These are phyloP conservation scores for Drosophila tani DNA, from an alignment of 1,140 invertebrate genomes.

Conservation along the genomic window DNA sequence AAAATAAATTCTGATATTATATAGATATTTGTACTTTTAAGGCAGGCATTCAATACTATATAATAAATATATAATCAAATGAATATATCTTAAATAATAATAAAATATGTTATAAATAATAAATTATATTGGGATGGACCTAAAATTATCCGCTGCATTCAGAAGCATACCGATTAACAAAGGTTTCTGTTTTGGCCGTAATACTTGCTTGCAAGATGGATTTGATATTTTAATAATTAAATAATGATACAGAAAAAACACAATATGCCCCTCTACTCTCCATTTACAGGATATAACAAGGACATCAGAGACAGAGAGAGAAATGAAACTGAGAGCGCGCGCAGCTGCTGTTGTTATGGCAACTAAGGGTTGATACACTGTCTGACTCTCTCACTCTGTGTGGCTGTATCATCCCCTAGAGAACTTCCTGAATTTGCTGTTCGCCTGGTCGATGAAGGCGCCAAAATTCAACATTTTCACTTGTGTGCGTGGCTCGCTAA, in stretches of 20 bases:
- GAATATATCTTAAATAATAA: too few relatives aligned
- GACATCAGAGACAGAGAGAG: background rate
- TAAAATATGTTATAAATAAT: too few relatives aligned
- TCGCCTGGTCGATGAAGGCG: constrained; percentile 79
- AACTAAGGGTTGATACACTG: constrained; percentile 18
- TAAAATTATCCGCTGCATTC: too few relatives aligned
- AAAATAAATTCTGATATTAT: too few relatives aligned
- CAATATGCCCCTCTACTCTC: background rate
- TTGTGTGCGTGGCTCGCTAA: constrained; percentile 69
- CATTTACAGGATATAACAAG: background rate
- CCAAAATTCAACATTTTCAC: constrained; percentile 84
- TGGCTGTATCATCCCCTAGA: background rate
- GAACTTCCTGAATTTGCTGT: constrained; percentile 30
- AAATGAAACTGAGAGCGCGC: constrained; percentile 1
- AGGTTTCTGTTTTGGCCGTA: too few relatives aligned
- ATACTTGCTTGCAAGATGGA: too few relatives aligned
- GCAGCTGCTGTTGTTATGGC: constrained; percentile 50
- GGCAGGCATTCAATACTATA: too few relatives aligned
- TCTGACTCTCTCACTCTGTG: background rate
- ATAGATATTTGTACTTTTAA: too few relatives aligned
- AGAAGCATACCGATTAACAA: too few relatives aligned
- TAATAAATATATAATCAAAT: too few relatives aligned
- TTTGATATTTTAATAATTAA: too few relatives aligned
- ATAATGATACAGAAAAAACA: fast-evolving
- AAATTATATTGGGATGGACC: too few relatives aligned